Percentiles rank a stretch among this genome's conserved stretches.
phyloP scores from a whole-genome alignment of 1,140 invertebrate species.

The Drosophila ercepeae region DNA sequence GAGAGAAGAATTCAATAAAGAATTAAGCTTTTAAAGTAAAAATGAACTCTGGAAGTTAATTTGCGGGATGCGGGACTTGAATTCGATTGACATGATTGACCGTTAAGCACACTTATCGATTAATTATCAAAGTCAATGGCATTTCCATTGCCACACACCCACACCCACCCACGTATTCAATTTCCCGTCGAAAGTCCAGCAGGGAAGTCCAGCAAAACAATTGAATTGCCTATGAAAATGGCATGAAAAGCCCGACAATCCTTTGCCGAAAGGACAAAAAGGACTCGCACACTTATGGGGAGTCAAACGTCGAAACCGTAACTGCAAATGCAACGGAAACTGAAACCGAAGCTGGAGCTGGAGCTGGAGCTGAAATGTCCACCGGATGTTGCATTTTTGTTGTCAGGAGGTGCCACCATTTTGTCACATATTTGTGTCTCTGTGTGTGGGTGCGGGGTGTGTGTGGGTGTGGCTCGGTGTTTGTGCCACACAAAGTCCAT shows the following conservation, averaged over 20 bases:
- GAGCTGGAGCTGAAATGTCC: slow-evolving; percentile 22
- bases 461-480: neutral
- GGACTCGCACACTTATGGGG: too few species aligned
- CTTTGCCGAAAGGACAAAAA: neutral
- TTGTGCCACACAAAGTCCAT: neutral
- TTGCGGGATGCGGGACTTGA: too few species aligned
- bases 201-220: slow-evolving; percentile 38
- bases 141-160: slow-evolving; percentile 11
- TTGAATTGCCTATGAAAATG: slow-evolving; percentile 42
- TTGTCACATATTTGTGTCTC: slow-evolving; percentile 18
- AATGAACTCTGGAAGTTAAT: too few species aligned
- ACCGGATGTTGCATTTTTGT: slow-evolving; percentile 36
- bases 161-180: slow-evolving; percentile 48
- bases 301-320: neutral
- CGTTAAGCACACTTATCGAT: slow-evolving; percentile 13
- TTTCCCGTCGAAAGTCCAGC: slow-evolving; percentile 14
- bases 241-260: slow-evolving; percentile 37
- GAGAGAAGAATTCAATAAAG: too few species aligned
- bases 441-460: slow-evolving; percentile 3
- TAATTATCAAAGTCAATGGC: slow-evolving; percentile 29
- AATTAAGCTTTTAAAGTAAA: too few species aligned
- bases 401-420: slow-evolving; percentile 5
- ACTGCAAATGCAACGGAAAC: slow-evolving; percentile 1
- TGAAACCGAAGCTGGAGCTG: slow-evolving; percentile 27
- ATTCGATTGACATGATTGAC: too few species aligned